A percentile compares a stretch with the other conserved stretches of the same genome.
phyloP scores from a whole-genome alignment of 1,140 invertebrate genomes.

The Penaeus chinensis region DNA sequence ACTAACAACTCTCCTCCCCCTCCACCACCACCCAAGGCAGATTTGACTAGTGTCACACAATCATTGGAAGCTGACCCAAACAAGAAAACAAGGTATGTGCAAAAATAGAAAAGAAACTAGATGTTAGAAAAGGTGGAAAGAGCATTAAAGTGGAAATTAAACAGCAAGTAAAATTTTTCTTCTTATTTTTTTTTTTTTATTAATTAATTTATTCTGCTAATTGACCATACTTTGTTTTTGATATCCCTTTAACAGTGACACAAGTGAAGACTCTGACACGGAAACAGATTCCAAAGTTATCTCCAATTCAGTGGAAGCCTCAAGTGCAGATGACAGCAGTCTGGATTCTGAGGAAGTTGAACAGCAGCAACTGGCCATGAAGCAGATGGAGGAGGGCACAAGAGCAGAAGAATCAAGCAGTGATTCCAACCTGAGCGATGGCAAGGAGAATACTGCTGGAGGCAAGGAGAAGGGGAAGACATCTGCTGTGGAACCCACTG shows the following conservation, averaged over 20 bases:
- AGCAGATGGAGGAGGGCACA: slow-evolving; percentile 14
- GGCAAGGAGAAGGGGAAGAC: slow-evolving; percentile 41
- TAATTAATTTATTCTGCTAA: no score
- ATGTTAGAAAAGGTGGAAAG: no score
- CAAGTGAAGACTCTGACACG: slow-evolving; percentile 49
- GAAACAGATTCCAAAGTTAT: slow-evolving; percentile 36
- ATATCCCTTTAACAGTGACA: slow-evolving; percentile 30
- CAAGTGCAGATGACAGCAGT: slow-evolving; percentile 57
- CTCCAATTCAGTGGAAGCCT: slow-evolving; percentile 24
- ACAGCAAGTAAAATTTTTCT: no score
- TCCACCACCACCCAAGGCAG: slow-evolving; percentile 28
- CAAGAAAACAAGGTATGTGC: slow-evolving; percentile 50
- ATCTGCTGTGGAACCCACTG: background rate
- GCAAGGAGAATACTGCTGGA: slow-evolving; percentile 34
- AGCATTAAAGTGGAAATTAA: no score
- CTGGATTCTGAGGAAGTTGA: slow-evolving; percentile 42
- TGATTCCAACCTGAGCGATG: slow-evolving; percentile 63
- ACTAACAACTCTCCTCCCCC: slow-evolving; percentile 37
- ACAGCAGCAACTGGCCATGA: slow-evolving; percentile 1
- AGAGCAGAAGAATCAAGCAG: slow-evolving; percentile 63
- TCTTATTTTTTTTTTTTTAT: no score
- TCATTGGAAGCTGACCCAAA: slow-evolving; percentile 26
- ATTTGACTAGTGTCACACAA: background rate
- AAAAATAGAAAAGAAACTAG: no score
- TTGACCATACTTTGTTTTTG: no score